Percentiles rank a stretch among this genome's conserved stretches.
phyloP scores from a whole-genome alignment of 2,888 invertebrate genomes.

The Germaria angustata region DNA sequence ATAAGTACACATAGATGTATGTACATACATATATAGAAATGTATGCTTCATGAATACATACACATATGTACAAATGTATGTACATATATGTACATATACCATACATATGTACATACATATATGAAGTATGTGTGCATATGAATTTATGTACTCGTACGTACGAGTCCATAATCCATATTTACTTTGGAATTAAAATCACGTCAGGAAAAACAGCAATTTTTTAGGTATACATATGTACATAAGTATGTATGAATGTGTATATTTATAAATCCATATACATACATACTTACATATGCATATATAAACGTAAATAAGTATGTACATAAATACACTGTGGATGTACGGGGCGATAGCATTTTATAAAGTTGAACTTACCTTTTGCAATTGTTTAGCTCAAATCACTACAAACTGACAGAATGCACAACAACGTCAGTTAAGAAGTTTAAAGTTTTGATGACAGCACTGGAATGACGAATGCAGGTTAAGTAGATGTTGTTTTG shows the following conservation, averaged over 20 bases:
- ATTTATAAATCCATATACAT: too few species aligned
- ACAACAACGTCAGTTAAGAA: background rate
- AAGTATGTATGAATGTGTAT: too few species aligned
- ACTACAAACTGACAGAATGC: constrained; percentile 8
- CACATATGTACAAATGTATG: background rate
- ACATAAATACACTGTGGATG: background rate
- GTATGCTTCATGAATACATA: background rate
- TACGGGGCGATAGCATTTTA: too few species aligned
- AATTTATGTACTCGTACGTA: background rate
- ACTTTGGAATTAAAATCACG: background rate
- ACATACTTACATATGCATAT: too few species aligned
- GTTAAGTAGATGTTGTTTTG: constrained; percentile 5
- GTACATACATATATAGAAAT: too few species aligned
- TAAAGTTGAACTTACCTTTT: constrained; percentile 59
- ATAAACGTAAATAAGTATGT: background rate
- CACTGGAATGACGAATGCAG: constrained; percentile 9
- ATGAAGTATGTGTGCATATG: too few species aligned
- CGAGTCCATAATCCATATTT: background rate
- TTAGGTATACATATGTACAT: too few species aligned
- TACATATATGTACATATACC: background rate
- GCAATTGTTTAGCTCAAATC: constrained; percentile 40
- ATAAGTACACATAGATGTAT: background rate
- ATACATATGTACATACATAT: background rate
- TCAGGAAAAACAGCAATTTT: background rate
- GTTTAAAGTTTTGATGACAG: constrained; percentile 13